Base-by-base conservation (phyloP, 2,797 vertebrate species). In the Rhabdophis nuchalis region DNA sequence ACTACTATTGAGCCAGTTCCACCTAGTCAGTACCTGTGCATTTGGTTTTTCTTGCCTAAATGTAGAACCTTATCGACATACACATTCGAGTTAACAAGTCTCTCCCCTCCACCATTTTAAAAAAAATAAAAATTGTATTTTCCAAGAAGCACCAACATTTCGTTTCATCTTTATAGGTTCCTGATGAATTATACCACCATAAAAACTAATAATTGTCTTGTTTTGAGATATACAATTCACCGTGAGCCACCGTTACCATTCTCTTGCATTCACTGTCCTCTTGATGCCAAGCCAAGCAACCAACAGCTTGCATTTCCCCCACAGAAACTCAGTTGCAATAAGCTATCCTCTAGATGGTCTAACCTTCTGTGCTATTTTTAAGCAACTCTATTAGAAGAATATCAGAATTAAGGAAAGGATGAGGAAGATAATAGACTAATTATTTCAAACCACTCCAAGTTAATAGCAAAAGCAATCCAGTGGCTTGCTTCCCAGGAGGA, bases 281-380 rank as follows among this genome's bases (percentile, higher is more conserved):
- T 41, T 94, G 89, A 87, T 91, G 91, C 89, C 52, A 95, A 94
- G 89, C 94, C 92, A 95, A 94, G 89, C 93, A 95, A 96, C 90
- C 87, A 92, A 25, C 85, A 87, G 91, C 93, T 95, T 82, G 60
- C 94, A 82, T 90, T 64, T 95, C 58, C 13, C 95, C 85, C 95
- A 93, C 89, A 94, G 90, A 91, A 92, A 94, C 95, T 93, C 87
- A 72, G 46, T 94, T 93, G 91, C 85, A 94, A 96, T 14, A 61
- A 89, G 92, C 91, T 85, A 95, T 58, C 86, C 52, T 61, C 87
- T 93, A 92, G 95, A 92, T 94, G 95, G 86, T 82, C 95, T 87
- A 88, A 88, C 12, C 32, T 41, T 3, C 86, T 27, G 52, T 87
- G 86, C 18, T 56, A 87, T 20, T 68, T 89, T 53, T n/a, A 52